Base-by-base conservation (phyloP, 1,140 invertebrate genomes). In the Scaptomyza graminum region DNA sequence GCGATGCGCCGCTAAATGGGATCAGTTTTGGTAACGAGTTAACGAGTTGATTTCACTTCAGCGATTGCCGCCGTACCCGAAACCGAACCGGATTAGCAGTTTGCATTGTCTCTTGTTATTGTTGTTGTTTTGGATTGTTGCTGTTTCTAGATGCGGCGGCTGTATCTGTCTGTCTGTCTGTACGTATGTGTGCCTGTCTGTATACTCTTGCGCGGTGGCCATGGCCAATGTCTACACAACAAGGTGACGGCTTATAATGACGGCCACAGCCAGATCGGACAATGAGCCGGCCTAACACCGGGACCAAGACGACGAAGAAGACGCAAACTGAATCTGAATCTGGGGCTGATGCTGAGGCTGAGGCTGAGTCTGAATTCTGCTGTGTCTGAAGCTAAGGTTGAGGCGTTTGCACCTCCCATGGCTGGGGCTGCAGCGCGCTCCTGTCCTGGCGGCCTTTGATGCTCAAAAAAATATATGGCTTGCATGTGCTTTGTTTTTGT, bases 1-100 rank as follows among this genome's bases (percentile, higher is more conserved):
- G 82, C 62, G 63, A 73, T 88, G 84, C 84, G 79, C 83, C 83
- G 79, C 82, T 88, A 87, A 87, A 88, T 87, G 84, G 84, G 79
- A 88, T 88, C 83, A 88, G 83, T 88, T 88, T 88, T 88, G 87
- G 87, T 90, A 90, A 90, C 87, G 82, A 90, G 88, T 90, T 90
- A 90, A 90, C 88, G 88, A 90, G 88, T 90, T 90, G 88, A 90
- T 90, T 90, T 90, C 88, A 79, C 83, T 90, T 78, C 82, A 83
- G 72, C 77, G 88, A 90, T 90, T 90, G 89, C 88, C 74, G 77
- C 75, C 73, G 74, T 60, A 52, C 64, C 43, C 68, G 54, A 65
- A 71, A 54, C 49, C 34, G 78, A 87, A 87, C 83, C 83, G 83
- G 83, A 88, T 88, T 89, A 88, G 79, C 83, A 76, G 83, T 88